A percentile compares a stretch with the other conserved stretches of the same genome.
These are phyloP conservation scores for Chionoecetes opilio DNA, from an alignment of 1,140 invertebrate species.

Conservation along the genomic window DNA sequence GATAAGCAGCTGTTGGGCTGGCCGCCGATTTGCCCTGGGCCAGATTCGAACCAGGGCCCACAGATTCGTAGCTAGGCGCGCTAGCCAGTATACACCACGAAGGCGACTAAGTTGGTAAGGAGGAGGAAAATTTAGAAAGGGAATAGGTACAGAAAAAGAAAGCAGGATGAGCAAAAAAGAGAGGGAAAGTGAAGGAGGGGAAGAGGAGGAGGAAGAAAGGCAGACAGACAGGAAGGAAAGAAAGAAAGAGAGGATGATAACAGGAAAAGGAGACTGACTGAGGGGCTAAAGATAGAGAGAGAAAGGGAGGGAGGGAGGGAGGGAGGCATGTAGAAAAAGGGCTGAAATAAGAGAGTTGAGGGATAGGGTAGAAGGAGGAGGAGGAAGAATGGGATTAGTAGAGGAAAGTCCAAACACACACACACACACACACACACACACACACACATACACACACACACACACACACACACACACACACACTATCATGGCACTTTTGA, in stretches of 20 bases:
- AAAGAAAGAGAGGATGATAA: neutral
- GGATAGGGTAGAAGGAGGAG: no score
- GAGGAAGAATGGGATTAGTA: neutral
- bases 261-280: neutral
- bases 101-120: no score
- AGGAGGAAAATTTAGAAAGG: no score
- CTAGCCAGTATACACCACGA: no score
- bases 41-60: no score
- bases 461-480: neutral
- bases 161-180: neutral
- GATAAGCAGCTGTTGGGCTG: no score
- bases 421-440: constrained; percentile 15
- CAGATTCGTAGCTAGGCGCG: no score
- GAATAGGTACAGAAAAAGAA: no score
- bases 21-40: no score
- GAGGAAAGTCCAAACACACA: neutral
- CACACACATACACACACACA: constrained; percentile 13
- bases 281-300: neutral
- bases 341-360: no score
- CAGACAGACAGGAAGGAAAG: neutral
- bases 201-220: neutral
- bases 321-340: no score
- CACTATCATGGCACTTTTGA: neutral
- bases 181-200: neutral
- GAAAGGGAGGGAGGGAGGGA: no score